phyloP scores from a whole-genome alignment of 2,888 invertebrate species.

The Drosophila subquinaria region DNA sequence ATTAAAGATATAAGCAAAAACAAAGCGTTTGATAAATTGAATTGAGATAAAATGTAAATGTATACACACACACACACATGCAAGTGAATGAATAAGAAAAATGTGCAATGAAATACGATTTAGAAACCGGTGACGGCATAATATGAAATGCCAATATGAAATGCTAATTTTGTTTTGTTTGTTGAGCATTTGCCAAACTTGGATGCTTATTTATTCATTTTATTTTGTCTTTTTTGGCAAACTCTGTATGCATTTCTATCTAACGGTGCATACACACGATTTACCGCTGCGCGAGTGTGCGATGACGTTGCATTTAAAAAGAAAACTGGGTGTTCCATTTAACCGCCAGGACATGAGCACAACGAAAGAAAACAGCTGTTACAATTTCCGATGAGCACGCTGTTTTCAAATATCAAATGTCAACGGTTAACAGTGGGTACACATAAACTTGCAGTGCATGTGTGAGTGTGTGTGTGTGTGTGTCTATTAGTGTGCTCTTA shows the following conservation, averaged over 20 bases:
- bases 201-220: neutral
- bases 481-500: neutral
- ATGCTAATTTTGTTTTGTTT: neutral
- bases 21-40: neutral
- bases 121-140: neutral
- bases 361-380: neutral
- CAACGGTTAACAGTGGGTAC: slow-evolving; percentile 4
- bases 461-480: neutral
- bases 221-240: neutral
- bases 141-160: neutral
- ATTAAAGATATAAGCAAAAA: neutral
- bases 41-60: neutral
- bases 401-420: slow-evolving; percentile 10
- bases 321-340: neutral
- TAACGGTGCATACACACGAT: neutral
- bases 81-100: slow-evolving; percentile 15
- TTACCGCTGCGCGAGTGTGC: neutral
- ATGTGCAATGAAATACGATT: neutral
- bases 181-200: slow-evolving; percentile 9
- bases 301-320: neutral
- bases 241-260: neutral
- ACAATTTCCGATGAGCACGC: neutral
- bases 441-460: neutral
- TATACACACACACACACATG: slow-evolving; percentile 4
- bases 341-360: neutral